A percentile compares a stretch with the other conserved stretches of the same genome.
Conservation (phyloP, 2,797 vertebrate species). For the Hirundo rustica region DNA sequence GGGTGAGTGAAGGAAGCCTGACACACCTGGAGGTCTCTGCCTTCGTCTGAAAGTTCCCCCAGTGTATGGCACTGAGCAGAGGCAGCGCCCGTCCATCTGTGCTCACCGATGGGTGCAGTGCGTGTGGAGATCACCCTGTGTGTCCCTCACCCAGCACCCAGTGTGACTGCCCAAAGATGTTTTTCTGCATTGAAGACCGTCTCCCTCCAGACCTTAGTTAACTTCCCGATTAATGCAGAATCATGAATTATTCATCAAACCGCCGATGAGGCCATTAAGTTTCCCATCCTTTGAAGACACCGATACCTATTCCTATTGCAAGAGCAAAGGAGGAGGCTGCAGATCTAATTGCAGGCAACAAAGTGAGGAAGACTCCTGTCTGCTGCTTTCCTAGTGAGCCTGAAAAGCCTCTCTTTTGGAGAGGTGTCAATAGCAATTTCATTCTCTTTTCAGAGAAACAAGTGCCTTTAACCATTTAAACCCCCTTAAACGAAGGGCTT, state of each 20-base stretch:
- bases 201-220: conserved; percentile 17
- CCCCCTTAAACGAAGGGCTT: neutral
- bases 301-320: conserved; percentile 15
- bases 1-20: neutral
- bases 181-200: neutral
- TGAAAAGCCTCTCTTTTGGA: conserved; percentile 44
- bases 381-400: neutral
- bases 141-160: neutral
- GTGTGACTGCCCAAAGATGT: neutral
- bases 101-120: neutral
- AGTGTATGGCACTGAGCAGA: neutral
- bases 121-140: accelerated
- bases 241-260: conserved; percentile 58
- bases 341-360: conserved; percentile 22
- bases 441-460: conserved; percentile 38
- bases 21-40: accelerated
- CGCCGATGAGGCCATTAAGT: neutral
- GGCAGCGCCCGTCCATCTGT: accelerated
- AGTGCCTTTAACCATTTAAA: conserved; percentile 61
- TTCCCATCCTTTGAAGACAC: conserved; percentile 47
- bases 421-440: conserved; percentile 46
- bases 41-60: neutral
- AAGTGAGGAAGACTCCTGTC: conserved; percentile 28
- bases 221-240: conserved; percentile 34
- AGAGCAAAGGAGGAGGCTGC: conserved; percentile 26